Percentiles rank a stretch among this genome's conserved stretches.
Evolutionary conservation across 2,888 invertebrate species (phyloP).

Genomic region (Drosophila rubida): DNA sequence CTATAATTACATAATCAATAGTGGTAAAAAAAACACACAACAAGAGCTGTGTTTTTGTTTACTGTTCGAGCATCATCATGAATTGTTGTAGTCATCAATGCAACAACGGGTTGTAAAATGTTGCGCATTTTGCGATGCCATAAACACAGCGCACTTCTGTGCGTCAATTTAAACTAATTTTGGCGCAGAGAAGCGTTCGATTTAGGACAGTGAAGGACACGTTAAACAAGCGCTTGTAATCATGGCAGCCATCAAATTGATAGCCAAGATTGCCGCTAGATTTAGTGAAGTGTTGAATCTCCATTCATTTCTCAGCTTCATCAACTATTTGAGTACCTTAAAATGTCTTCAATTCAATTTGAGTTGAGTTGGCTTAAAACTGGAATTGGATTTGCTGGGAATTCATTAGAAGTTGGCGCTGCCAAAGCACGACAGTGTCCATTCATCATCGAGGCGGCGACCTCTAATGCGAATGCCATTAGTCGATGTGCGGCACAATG

Average conservation of each 20-base stretch:
- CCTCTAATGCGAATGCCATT: slow-evolving; percentile 2
- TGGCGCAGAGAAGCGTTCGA: neutral
- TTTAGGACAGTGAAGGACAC: neutral
- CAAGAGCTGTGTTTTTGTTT: neutral
- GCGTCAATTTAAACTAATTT: neutral
- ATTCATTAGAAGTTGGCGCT: neutral
- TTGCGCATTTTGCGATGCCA: neutral
- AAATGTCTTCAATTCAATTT: no score
- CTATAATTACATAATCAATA: slow-evolving; percentile 40
- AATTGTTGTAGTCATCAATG: slow-evolving; percentile 1
- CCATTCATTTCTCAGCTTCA: no score
- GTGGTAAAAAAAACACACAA: slow-evolving; percentile 25
- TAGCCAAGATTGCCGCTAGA: neutral
- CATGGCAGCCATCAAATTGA: neutral
- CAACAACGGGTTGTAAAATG: neutral
- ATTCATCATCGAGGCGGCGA: neutral
- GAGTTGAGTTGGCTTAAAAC: no score
- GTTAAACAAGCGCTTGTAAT: neutral
- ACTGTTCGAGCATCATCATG: neutral
- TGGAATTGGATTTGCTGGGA: neutral
- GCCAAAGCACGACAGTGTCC: neutral
- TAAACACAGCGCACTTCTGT: neutral
- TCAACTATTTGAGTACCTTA: no score
- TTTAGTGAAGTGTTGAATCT: neutral
- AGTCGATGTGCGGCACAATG: slow-evolving; percentile 14